Percentiles rank a stretch among this genome's conserved stretches.
Evolutionary conservation across 2,888 invertebrate genomes (phyloP).

Genomic region (Belgica antarctica): DNA sequence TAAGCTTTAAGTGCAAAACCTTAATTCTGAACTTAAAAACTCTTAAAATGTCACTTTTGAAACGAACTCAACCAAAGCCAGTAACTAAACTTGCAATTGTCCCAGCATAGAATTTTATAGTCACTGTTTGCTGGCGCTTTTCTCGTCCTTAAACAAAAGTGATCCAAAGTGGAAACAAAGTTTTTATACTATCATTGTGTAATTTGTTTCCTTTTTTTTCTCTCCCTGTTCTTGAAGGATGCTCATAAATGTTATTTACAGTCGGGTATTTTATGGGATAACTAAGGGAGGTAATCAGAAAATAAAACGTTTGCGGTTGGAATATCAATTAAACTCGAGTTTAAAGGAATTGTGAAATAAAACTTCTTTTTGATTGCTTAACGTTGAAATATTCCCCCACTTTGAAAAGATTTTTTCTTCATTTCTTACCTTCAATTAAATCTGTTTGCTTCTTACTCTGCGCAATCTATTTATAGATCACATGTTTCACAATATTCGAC

Average conservation of each 20-base stretch:
- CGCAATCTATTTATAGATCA: not conserved
- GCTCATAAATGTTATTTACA: too few species aligned
- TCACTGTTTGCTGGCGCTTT: not conserved
- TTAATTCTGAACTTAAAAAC: too few species aligned
- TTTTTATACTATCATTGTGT: not conserved
- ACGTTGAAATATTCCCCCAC: not conserved
- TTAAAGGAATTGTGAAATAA: not conserved
- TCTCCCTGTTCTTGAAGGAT: too few species aligned
- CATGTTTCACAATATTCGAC: conserved; percentile 14
- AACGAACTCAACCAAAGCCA: too few species aligned
- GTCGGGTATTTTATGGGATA: not conserved
- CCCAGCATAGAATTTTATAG: not conserved
- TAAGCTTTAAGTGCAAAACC: too few species aligned
- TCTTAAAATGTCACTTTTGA: too few species aligned
- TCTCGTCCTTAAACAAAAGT: not conserved
- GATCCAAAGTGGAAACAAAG: not conserved
- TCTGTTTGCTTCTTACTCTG: not conserved
- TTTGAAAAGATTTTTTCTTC: not conserved
- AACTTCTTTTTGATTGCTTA: not conserved
- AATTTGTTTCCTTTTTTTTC: not conserved
- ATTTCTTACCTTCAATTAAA: not conserved
- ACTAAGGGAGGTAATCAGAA: not conserved
- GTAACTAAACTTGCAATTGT: too few species aligned
- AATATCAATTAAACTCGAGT: conserved; percentile 7
- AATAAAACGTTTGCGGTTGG: conserved; percentile 3